A percentile compares a stretch with the other conserved stretches of the same genome.
These are phyloP conservation scores for Leptinotarsa undecemlineata DNA, from an alignment of 1,140 invertebrate genomes.

Conservation along the genomic window DNA sequence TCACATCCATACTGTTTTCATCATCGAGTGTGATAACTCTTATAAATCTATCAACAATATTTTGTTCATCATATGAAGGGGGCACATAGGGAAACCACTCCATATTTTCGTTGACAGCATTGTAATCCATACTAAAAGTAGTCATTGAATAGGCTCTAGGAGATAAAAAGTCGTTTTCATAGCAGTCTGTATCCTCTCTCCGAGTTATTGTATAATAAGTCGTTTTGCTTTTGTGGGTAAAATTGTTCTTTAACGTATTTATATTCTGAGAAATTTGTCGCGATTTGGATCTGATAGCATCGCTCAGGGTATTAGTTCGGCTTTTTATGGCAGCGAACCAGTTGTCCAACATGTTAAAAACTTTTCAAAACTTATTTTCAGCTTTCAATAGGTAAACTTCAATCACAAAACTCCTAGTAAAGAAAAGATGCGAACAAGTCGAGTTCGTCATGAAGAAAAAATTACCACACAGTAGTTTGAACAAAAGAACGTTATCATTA, in stretches of 20 bases:
- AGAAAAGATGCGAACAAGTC: background rate
- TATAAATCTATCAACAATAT: constrained; percentile 71
- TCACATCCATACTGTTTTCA: constrained; percentile 55
- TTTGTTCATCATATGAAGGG: constrained; percentile 57
- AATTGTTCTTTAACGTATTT: constrained; percentile 48
- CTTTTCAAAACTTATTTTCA: constrained; percentile 14
- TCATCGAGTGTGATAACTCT: constrained; percentile 63
- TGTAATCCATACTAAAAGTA: constrained; percentile 53
- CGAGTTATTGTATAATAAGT: constrained; percentile 49
- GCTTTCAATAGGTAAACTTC: background rate
- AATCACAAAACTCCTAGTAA: background rate
- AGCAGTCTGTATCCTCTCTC: constrained; percentile 48
- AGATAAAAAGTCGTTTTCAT: constrained; percentile 52
- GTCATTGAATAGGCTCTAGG: constrained; percentile 52
- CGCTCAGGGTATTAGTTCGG: constrained; percentile 56
- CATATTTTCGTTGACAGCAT: constrained; percentile 56
- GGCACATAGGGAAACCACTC: constrained; percentile 54
- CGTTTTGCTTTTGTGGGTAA: constrained; percentile 51
- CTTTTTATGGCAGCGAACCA: constrained; percentile 56
- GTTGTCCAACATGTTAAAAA: constrained; percentile 61
- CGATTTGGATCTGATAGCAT: constrained; percentile 55
- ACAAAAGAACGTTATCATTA: constrained; percentile 20
- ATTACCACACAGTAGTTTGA: constrained; percentile 11
- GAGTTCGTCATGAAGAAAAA: constrained; percentile 6
- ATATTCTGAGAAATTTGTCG: constrained; percentile 50